Conservation (phyloP, 2,888 invertebrate genomes). For the Eupithecia dodoneata region DNA sequence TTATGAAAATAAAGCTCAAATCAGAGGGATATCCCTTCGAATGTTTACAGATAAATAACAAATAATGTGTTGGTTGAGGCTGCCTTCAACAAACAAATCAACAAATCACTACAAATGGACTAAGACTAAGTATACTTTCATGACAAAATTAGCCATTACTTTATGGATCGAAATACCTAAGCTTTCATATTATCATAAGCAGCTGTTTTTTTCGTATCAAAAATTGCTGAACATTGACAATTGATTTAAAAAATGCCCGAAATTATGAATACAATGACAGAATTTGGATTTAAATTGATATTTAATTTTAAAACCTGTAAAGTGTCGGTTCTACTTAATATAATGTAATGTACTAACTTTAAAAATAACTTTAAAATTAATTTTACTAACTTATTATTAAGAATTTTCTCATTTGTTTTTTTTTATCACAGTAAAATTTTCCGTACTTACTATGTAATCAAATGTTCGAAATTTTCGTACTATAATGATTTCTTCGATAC, state of each 20-base stretch:
- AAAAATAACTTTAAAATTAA: too few species aligned
- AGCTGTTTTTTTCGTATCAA: not conserved
- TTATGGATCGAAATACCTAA: not conserved
- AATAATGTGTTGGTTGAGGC: conserved; percentile 17
- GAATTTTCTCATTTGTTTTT: too few species aligned
- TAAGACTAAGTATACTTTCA: not conserved
- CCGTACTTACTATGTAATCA: too few species aligned
- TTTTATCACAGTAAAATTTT: too few species aligned
- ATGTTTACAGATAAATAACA: conserved; percentile 10
- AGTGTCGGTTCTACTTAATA: too few species aligned
- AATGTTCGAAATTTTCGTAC: too few species aligned
- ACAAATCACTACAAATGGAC: conserved; percentile 32
- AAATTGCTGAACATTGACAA: not conserved
- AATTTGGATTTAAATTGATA: not conserved
- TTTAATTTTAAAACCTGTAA: not conserved
- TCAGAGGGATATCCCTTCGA: not conserved
- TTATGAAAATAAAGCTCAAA: conserved; percentile 10
- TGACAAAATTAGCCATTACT: not conserved
- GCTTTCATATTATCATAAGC: not conserved
- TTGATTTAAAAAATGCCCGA: not conserved
- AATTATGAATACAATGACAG: not conserved
- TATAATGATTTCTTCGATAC: too few species aligned
- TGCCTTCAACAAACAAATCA: conserved; percentile 30
- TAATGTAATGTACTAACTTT: too few species aligned
- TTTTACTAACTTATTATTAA: too few species aligned